Conservation (phyloP, 1,140 invertebrate genomes). For the Drosophila takahashii region DNA sequence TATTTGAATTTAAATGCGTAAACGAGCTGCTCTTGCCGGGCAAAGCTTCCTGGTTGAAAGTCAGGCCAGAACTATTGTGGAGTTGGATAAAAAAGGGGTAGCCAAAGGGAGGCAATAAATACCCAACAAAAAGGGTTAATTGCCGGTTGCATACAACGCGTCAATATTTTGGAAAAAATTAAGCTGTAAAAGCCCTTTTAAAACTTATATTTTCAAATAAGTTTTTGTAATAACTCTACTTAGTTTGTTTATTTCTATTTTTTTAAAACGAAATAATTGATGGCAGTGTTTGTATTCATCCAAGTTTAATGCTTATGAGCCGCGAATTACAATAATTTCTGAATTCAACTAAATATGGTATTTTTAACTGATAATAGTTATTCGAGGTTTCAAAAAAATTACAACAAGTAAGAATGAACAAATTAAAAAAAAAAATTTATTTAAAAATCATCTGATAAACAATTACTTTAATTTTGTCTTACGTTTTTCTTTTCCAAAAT, state of each 20-base stretch:
- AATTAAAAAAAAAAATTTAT: not conserved
- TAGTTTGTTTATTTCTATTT: not conserved
- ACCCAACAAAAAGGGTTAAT: conserved; percentile 14
- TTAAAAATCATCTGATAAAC: not conserved
- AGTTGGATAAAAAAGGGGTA: not conserved
- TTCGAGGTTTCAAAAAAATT: no score
- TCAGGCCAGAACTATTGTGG: conserved; percentile 39
- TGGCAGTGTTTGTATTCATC: no score
- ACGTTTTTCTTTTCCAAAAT: no score
- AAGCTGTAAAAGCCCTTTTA: not conserved
- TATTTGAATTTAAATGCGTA: conserved; percentile 84
- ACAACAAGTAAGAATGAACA: no score
- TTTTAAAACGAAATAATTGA: not conserved
- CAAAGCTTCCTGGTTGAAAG: conserved; percentile 51
- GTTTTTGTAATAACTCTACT: not conserved
- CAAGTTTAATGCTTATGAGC: no score
- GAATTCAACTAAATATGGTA: no score
- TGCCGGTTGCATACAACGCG: not conserved
- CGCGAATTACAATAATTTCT: no score
- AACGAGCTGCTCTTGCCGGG: conserved; percentile 67
- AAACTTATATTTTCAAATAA: not conserved
- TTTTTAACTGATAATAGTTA: no score
- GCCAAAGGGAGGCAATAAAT: not conserved
- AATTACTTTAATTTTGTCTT: no score
- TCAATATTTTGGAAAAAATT: not conserved